Conservation (phyloP, 2,888 invertebrate genomes). For the Stenichneumon culpator region DNA sequence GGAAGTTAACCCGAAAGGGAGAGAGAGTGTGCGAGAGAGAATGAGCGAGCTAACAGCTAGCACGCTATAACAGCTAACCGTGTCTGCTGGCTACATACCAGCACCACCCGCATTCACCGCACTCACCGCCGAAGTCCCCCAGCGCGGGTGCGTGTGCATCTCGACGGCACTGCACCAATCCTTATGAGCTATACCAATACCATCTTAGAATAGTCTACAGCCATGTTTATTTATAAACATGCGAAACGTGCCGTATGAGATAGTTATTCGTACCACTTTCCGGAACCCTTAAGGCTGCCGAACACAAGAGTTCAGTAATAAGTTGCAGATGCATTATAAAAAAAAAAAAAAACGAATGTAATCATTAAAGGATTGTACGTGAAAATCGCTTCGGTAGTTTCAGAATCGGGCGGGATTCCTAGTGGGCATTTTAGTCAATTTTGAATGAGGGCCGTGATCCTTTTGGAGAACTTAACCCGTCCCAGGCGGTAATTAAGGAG, state of each 20-base stretch:
- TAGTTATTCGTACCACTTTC: constrained; percentile 7
- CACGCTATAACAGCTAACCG: constrained; percentile 42
- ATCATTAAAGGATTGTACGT: neutral
- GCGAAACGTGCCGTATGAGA: constrained; percentile 10
- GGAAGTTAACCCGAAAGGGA: constrained; percentile 42
- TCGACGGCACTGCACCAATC: constrained; percentile 8
- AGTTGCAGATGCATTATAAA: neutral
- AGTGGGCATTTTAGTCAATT: neutral
- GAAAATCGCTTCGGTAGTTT: neutral
- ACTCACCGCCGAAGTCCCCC: constrained; percentile 37
- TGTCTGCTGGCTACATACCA: constrained; percentile 51
- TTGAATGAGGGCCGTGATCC: neutral
- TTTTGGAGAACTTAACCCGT: neutral
- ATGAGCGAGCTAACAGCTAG: constrained; percentile 32
- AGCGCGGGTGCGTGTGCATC: constrained; percentile 45
- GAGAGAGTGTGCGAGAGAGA: constrained; percentile 34
- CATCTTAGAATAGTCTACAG: constrained; percentile 1
- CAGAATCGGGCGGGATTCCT: neutral
- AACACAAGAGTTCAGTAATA: neutral
- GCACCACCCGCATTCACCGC: constrained; percentile 40
- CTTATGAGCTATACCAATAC: constrained; percentile 11
- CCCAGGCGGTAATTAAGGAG: neutral
- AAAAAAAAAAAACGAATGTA: neutral
- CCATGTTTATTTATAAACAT: constrained; percentile 42
- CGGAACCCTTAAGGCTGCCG: neutral